Percentiles rank a stretch among this genome's conserved stretches.
These are phyloP conservation scores for Bos indicus DNA, from an alignment of 2,113 vertebrate species.

Conservation along the genomic window DNA sequence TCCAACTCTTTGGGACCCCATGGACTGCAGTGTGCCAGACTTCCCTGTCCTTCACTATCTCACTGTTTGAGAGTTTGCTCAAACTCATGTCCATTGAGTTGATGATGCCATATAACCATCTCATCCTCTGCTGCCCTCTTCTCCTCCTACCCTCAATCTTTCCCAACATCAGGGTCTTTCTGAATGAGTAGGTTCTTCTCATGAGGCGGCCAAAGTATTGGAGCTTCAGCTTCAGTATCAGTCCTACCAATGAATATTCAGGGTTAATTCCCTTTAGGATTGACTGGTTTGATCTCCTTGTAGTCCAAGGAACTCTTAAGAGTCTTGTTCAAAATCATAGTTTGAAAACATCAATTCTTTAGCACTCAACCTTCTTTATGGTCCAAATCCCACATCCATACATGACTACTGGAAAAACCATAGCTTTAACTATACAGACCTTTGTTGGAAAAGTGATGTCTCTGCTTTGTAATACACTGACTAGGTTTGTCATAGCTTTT, in stretches of 20 bases:
- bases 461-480: neutral
- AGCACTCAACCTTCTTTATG: neutral
- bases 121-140: neutral
- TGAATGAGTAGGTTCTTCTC: neutral
- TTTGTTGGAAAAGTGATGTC: neutral
- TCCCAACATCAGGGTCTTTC: neutral
- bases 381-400: neutral
- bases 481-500: neutral
- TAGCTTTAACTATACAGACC: neutral
- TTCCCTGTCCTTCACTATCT: neutral
- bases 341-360: neutral
- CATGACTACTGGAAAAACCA: neutral
- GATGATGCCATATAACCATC: neutral
- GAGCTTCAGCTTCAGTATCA: neutral
- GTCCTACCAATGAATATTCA: neutral
- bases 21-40: neutral
- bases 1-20: neutral
- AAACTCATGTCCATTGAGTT: neutral
- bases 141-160: neutral
- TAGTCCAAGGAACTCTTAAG: neutral
- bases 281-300: neutral
- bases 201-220: neutral
- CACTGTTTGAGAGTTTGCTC: neutral
- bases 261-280: neutral
- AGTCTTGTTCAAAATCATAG: neutral